Evolutionary conservation across 2,113 vertebrate genomes (phyloP).

Genomic region (Lamprologus tigripictilis): DNA sequence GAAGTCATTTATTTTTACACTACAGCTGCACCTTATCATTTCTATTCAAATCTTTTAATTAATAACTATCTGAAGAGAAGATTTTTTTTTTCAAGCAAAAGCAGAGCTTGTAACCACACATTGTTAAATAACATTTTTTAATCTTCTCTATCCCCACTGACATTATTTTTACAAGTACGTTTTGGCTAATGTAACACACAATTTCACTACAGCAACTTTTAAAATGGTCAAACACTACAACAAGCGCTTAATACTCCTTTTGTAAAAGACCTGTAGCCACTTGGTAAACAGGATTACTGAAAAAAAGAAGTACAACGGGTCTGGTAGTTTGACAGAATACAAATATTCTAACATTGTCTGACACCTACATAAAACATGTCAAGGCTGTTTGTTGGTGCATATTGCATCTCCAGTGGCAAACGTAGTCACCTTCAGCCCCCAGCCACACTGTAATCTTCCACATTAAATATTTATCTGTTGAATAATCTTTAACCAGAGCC

Average conservation of each 20-base stretch:
- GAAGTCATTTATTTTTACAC: neutral
- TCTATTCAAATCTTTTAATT: neutral
- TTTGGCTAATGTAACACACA: neutral
- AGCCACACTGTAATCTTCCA: neutral
- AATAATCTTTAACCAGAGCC: neutral
- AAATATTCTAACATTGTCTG: neutral
- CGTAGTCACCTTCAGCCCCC: neutral
- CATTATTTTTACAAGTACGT: neutral
- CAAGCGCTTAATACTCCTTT: neutral
- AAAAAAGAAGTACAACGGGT: neutral
- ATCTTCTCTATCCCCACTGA: neutral
- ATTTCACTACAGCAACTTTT: neutral
- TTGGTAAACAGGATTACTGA: neutral
- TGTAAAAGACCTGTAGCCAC: neutral
- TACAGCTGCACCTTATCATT: neutral
- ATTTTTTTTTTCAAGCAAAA: fast-evolving
- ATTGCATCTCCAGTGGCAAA: neutral
- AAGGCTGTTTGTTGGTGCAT: neutral
- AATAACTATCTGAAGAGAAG: neutral
- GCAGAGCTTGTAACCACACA: neutral
- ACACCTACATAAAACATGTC: neutral
- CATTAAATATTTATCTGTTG: constrained; percentile 29
- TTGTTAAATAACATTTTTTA: neutral
- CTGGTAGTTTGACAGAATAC: neutral
- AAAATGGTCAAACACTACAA: neutral